phyloP scores from a whole-genome alignment of 2,113 vertebrate species.

The Myiozetetes cayanensis region DNA sequence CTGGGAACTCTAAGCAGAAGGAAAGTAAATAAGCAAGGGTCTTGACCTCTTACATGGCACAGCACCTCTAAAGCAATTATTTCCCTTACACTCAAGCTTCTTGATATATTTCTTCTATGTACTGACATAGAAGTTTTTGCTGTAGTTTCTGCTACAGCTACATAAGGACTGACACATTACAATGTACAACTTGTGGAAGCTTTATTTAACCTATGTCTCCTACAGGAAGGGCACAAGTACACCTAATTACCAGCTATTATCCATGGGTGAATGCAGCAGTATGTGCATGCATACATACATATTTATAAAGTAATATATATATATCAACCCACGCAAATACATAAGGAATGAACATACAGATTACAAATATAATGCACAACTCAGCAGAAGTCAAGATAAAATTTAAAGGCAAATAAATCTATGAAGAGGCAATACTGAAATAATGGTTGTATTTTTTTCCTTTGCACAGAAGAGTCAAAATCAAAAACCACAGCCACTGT shows the following conservation, averaged over 20 bases:
- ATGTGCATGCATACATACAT: accelerated
- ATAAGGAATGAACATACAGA: background rate
- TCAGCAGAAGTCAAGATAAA: background rate
- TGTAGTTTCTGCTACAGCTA: background rate
- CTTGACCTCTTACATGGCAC: background rate
- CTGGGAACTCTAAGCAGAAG: background rate
- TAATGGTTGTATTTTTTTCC: background rate
- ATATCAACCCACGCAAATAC: background rate
- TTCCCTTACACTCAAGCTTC: background rate
- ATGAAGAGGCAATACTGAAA: background rate
- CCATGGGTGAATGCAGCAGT: background rate
- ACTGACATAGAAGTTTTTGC: background rate
- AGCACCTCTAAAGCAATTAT: background rate
- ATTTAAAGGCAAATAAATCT: background rate
- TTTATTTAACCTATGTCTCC: background rate
- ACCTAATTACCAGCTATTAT: background rate
- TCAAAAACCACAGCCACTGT: background rate
- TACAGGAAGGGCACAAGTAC: background rate
- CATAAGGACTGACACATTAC: accelerated
- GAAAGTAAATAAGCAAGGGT: background rate
- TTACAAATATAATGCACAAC: background rate
- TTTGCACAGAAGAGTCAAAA: background rate
- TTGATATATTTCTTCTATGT: background rate
- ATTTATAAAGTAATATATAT: background rate
- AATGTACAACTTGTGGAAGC: background rate